A percentile compares a stretch with the other conserved stretches of the same genome.
Conservation (phyloP, 1,140 invertebrate species). For the Cydia amplana region DNA sequence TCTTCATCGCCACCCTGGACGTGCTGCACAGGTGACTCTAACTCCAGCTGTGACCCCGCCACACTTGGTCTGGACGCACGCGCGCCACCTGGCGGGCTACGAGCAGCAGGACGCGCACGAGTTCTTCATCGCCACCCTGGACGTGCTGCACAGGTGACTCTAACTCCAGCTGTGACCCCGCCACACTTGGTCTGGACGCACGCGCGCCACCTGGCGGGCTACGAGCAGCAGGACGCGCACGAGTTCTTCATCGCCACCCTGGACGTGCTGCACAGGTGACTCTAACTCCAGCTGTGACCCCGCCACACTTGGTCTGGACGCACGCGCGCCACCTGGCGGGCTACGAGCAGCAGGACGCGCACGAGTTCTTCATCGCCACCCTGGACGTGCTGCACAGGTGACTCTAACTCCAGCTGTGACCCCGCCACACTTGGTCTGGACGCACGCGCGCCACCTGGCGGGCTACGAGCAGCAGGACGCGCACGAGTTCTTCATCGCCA, state of each 20-base stretch:
- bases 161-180: too few relatives aligned
- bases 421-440: constrained; percentile 84
- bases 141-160: constrained; percentile 92
- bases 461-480: constrained; percentile 99
- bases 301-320: constrained; percentile 95
- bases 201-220: constrained; percentile 95
- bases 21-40: constrained; percentile 89
- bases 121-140: constrained; percentile 97
- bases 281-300: neutral
- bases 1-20: constrained; percentile 97
- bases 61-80: constrained; percentile 98
- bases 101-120: constrained; percentile 99
- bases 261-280: constrained; percentile 93
- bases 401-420: neutral
- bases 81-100: constrained; percentile 95
- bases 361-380: constrained; percentile 98
- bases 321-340: constrained; percentile 97
- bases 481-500: constrained; percentile 99
- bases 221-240: constrained; percentile 99
- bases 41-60: too few relatives aligned
- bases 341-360: constrained; percentile 98
- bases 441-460: constrained; percentile 95
- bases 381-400: constrained; percentile 95
- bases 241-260: constrained; percentile 98
- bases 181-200: constrained; percentile 97